Conservation (phyloP, 2,113 vertebrate species). For the Vicugna pacos region DNA sequence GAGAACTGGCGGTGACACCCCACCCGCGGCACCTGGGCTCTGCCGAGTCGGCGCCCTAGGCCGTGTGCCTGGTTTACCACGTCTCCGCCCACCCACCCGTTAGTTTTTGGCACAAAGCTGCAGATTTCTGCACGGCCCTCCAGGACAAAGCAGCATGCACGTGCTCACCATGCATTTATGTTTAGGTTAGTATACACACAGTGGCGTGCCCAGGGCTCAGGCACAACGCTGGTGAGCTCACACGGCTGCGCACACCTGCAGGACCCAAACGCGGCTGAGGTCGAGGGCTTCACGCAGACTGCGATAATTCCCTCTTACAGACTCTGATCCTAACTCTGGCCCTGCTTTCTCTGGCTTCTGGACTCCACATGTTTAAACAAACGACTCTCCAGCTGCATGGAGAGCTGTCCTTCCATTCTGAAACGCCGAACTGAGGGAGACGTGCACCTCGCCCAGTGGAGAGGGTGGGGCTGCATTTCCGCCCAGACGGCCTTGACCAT, state of each 20-base stretch:
- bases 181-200: not conserved
- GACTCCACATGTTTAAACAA: not conserved
- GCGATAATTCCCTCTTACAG: not conserved
- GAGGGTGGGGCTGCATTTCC: too few relatives aligned
- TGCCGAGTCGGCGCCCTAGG: too few relatives aligned
- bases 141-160: too few relatives aligned
- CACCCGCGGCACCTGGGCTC: too few relatives aligned
- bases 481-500: not conserved
- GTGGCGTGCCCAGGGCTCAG: not conserved
- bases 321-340: not conserved
- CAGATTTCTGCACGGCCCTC: not conserved
- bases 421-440: not conserved
- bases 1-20: not conserved
- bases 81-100: not conserved
- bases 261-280: not conserved
- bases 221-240: not conserved
- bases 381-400: not conserved
- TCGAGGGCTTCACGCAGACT: not conserved
- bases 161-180: not conserved
- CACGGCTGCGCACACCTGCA: rapidly evolving
- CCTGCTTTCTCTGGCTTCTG: not conserved
- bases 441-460: rapidly evolving
- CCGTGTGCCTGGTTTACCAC: too few relatives aligned
- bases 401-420: not conserved
- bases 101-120: not conserved